A percentile compares a stretch with the other conserved stretches of the same genome.
phyloP scores from a whole-genome alignment of 2,888 invertebrate genomes.

The Rhodophaea formosa region DNA sequence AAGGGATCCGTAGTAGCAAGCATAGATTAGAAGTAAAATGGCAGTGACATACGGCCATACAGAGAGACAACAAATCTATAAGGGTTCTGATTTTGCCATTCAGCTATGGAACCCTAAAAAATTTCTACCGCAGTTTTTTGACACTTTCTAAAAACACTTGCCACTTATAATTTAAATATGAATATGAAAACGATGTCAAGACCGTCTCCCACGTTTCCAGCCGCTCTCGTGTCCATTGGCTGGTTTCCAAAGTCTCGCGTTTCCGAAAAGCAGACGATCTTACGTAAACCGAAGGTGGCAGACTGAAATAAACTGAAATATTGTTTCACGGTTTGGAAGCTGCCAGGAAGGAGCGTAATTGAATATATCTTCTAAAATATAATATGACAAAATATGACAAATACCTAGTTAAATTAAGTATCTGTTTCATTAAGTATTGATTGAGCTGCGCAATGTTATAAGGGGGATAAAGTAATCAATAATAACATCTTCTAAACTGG shows the following conservation, averaged over 20 bases:
- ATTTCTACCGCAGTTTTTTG: neutral
- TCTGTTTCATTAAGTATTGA: no score
- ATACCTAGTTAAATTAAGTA: no score
- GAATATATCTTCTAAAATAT: neutral
- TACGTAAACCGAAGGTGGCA: constrained; percentile 27
- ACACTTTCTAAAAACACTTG: neutral
- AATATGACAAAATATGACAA: no score
- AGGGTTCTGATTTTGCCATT: no score
- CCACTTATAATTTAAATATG: neutral
- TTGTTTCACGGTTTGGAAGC: neutral
- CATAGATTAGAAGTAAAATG: no score
- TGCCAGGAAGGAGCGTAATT: neutral
- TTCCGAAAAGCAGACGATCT: constrained; percentile 29
- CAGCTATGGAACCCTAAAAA: neutral
- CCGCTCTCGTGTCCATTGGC: constrained; percentile 21
- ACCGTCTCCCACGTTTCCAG: constrained; percentile 5
- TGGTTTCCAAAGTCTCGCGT: constrained; percentile 30
- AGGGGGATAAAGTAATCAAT: no score
- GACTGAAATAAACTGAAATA: neutral
- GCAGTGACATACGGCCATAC: no score
- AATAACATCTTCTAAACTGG: no score
- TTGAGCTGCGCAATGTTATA: no score
- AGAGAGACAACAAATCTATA: no score
- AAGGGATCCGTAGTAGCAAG: no score
- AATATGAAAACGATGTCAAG: constrained; percentile 1